Evolutionary conservation across 1,140 invertebrate genomes (phyloP).

Genomic region (Trichonephila clavipes): DNA sequence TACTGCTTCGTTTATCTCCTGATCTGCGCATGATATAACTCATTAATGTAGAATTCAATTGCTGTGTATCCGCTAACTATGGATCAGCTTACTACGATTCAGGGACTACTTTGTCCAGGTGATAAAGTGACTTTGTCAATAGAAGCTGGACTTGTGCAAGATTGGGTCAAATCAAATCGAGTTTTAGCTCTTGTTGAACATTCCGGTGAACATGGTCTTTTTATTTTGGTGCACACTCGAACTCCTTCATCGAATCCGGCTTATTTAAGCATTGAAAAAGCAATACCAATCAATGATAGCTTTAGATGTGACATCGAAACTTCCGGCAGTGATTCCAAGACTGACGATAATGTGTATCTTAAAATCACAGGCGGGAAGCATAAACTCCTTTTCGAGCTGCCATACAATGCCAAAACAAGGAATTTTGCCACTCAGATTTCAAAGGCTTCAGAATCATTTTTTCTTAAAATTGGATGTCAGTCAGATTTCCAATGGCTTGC

Average conservation of each 20-base stretch:
- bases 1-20: background rate
- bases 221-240: conserved; percentile 50
- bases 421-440: conserved; percentile 84
- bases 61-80: background rate
- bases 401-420: conserved; percentile 84
- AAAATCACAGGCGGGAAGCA: conserved; percentile 84
- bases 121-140: conserved; percentile 75
- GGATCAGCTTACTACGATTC: conserved; percentile 49
- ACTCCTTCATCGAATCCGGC: conserved; percentile 47
- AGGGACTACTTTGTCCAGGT: conserved; percentile 54
- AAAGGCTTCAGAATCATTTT: conserved; percentile 82
- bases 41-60: background rate
- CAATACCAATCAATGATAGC: conserved; percentile 61
- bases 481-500: conserved; percentile 68
- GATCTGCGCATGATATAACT: background rate
- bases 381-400: conserved; percentile 85
- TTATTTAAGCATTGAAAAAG: conserved; percentile 58
- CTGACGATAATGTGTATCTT: conserved; percentile 80
- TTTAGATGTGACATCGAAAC: conserved; percentile 73
- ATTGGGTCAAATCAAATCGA: conserved; percentile 83
- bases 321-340: conserved; percentile 53
- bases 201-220: conserved; percentile 77
- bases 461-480: conserved; percentile 56
- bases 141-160: conserved; percentile 84
- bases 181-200: conserved; percentile 87